Evolutionary conservation across 2,888 invertebrate genomes (phyloP).

Genomic region (Melolontha melolontha): DNA sequence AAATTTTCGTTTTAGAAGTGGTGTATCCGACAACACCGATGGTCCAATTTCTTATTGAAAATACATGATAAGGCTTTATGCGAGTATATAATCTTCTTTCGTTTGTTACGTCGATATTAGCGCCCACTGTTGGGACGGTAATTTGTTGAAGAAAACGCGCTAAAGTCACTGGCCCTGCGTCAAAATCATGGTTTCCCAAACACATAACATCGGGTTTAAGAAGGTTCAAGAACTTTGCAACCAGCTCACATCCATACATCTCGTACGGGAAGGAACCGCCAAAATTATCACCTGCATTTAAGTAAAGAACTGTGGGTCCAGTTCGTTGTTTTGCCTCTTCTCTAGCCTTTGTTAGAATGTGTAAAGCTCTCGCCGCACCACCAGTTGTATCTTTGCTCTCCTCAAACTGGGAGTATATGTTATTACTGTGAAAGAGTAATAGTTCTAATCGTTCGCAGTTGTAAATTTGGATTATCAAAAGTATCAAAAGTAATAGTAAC

Average conservation of each 20-base stretch:
- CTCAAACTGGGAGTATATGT: slow-evolving; percentile 69
- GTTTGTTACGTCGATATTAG: background rate
- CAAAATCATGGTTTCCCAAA: slow-evolving; percentile 95
- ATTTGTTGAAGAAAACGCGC: slow-evolving; percentile 71
- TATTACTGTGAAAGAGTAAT: slow-evolving; percentile 67
- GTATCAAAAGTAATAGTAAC: background rate
- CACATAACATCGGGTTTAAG: slow-evolving; percentile 84
- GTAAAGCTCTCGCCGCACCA: slow-evolving; percentile 84
- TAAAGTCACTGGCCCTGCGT: slow-evolving; percentile 80
- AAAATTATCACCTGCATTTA: slow-evolving; percentile 95
- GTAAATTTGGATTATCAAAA: background rate
- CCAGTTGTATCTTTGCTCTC: slow-evolving; percentile 71
- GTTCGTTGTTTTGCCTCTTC: slow-evolving; percentile 67
- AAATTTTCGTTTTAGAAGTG: slow-evolving; percentile 61
- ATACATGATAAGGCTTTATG: slow-evolving; percentile 12
- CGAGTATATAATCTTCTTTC: background rate
- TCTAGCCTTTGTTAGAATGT: slow-evolving; percentile 73
- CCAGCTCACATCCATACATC: slow-evolving; percentile 83
- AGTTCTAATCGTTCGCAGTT: slow-evolving; percentile 69
- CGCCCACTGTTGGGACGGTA: slow-evolving; percentile 2
- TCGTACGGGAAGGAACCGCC: slow-evolving; percentile 91
- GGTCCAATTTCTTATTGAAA: slow-evolving; percentile 70
- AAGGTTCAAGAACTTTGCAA: slow-evolving; percentile 81
- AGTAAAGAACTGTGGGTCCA: slow-evolving; percentile 77
- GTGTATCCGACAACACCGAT: slow-evolving; percentile 78